Percentiles rank a stretch among this genome's conserved stretches.
These are phyloP conservation scores for Epizoanthus ramosus DNA, from an alignment of 92 coral and sea anemone genomes.

Conservation along the genomic window DNA sequence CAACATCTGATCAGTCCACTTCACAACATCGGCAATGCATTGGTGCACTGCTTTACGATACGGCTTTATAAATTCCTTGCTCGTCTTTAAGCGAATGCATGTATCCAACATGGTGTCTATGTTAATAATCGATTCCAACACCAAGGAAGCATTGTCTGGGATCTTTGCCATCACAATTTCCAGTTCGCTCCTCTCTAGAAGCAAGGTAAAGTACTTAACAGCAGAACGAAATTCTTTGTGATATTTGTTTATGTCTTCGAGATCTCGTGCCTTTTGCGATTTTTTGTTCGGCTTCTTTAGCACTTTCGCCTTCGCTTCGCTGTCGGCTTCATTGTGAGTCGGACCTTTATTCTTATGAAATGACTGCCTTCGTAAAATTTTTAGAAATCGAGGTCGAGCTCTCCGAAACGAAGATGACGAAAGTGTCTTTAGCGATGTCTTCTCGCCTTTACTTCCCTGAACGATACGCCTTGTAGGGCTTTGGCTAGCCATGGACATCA, in stretches of 20 bases:
- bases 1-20: constrained; percentile 91
- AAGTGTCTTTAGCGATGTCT: constrained; percentile 25
- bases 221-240: constrained; percentile 91
- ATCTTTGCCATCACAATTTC: constrained; percentile 92
- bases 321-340: constrained; percentile 36
- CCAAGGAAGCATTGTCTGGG: constrained; percentile 90
- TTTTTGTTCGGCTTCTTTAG: constrained; percentile 40
- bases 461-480: constrained; percentile 6
- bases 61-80: constrained; percentile 70
- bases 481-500: constrained; percentile 33
- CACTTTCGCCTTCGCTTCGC: constrained; percentile 26
- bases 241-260: constrained; percentile 82
- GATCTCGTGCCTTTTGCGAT: constrained; percentile 73
- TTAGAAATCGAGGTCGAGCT: constrained; percentile 45
- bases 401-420: constrained; percentile 46
- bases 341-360: constrained; percentile 66
- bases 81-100: constrained; percentile 79
- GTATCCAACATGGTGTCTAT: constrained; percentile 91
- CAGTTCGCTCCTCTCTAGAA: constrained; percentile 75
- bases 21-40: constrained; percentile 77
- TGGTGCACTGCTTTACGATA: constrained; percentile 85
- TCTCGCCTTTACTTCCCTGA: constrained; percentile 42
- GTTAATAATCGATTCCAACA: constrained; percentile 90
- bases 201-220: constrained; percentile 79
- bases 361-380: constrained; percentile 80